Base-by-base conservation (phyloP, 1,140 invertebrate genomes). In the Drosophila repleta region DNA sequence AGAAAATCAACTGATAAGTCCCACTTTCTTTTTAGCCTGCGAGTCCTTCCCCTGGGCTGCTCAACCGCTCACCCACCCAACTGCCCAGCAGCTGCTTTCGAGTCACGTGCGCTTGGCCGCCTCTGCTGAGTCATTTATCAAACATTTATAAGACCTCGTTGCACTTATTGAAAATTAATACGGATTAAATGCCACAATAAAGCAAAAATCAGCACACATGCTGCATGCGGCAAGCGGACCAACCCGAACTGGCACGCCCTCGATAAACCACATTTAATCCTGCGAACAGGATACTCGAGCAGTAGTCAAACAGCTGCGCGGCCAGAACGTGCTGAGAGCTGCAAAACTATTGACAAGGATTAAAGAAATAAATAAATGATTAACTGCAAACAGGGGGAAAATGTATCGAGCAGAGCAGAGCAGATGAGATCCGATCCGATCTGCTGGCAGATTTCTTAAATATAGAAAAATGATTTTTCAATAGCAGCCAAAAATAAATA, bases 141-240 rank as follows among this genome's bases (percentile, higher is more conserved):
- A 85, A 78, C 64, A 78, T 72, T 83, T 70, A 82, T 68, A 75
- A 35, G 78, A 87, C 62, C 82, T 52, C 70, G 71, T 68, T 85
- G 77, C 81, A 85, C 81, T 82, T 85, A 85, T 87, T 85, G 82
- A 85, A 85, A 85, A 85, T 82, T 85, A 85, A 85, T 87, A 87
- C 82, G 79, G 74, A 76, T 87, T 87, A 85, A 57, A 66, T 63
- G 60, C 74, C 82, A 87, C 75, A 77, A 87, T 75, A 85, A 79
- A 67, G 75, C 70, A 78, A 62, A 79, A 87, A 85, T 85, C 82
- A 87, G 82, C 82, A 85, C 82, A 85, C 82, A 85, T 85, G 82
- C 64, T 10, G 26, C 18, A 37, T 11, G 49, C 29, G 6, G n/a
- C n/a, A n/a, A n/a, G n/a, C 37, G 45, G 48, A 3, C 32, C 32